These are phyloP conservation scores for Teleiodes luculella DNA, from an alignment of 2,888 invertebrate genomes.

Conservation along the genomic window DNA sequence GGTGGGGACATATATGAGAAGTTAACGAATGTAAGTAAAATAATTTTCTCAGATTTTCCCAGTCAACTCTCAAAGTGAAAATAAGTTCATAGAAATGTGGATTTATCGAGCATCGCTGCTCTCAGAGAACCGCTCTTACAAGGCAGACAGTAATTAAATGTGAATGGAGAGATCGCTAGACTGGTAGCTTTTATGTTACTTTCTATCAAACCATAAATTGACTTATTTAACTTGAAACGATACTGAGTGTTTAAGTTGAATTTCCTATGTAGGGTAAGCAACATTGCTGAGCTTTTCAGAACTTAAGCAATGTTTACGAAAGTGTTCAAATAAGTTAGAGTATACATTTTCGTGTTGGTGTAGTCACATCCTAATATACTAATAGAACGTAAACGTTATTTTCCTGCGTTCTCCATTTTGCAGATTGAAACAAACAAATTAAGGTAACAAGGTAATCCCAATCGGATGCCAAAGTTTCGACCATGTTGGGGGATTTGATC, in stretches of 20 bases:
- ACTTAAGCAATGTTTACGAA: background rate
- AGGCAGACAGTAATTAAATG: slow-evolving; percentile 34
- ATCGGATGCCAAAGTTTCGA: slow-evolving; percentile 13
- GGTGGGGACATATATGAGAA: too few species aligned
- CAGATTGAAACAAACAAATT: slow-evolving; percentile 17
- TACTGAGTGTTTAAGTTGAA: background rate
- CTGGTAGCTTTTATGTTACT: slow-evolving; percentile 23
- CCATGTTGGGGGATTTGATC: slow-evolving; percentile 18
- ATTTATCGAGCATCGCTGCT: slow-evolving; percentile 37
- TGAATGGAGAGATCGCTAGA: slow-evolving; percentile 29
- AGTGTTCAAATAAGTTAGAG: too few species aligned
- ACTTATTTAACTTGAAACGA: background rate
- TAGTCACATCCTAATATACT: background rate
- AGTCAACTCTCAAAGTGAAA: slow-evolving; percentile 11
- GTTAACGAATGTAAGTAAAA: too few species aligned
- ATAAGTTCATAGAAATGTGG: slow-evolving; percentile 29
- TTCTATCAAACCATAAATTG: background rate
- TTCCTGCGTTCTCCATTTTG: background rate
- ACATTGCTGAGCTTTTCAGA: background rate
- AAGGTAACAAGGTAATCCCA: slow-evolving; percentile 14
- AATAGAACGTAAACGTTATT: background rate
- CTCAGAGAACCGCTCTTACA: slow-evolving; percentile 22
- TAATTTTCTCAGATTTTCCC: slow-evolving; percentile 5
- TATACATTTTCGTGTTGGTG: too few species aligned
- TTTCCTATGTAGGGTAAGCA: background rate